These are phyloP conservation scores for Zaprionus kolodkinae DNA, from an alignment of 1,140 invertebrate species.

Conservation along the genomic window DNA sequence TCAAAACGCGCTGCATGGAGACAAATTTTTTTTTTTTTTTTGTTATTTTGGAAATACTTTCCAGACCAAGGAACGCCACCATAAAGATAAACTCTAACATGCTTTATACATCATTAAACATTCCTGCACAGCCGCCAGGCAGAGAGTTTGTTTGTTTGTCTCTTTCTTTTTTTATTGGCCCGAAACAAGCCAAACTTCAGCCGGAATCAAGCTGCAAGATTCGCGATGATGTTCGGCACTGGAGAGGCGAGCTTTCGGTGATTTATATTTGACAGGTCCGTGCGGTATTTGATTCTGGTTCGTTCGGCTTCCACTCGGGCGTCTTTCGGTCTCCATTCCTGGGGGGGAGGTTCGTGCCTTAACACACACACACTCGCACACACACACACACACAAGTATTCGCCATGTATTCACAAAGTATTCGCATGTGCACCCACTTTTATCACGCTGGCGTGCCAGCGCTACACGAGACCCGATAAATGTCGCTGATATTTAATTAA, in stretches of 20 bases:
- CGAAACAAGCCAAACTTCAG: slow-evolving; percentile 4
- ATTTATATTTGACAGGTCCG: slow-evolving; percentile 76
- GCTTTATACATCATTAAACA: slow-evolving; percentile 83
- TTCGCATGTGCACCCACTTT: slow-evolving; percentile 44
- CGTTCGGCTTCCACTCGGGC: slow-evolving; percentile 1
- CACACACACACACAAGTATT: neutral
- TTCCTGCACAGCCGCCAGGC: slow-evolving; percentile 77
- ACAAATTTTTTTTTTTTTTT: slow-evolving; percentile 58
- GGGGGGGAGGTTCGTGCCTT: slow-evolving; percentile 39
- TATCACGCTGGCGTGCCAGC: slow-evolving; percentile 74
- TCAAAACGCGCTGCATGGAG: slow-evolving; percentile 58
- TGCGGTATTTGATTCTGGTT: slow-evolving; percentile 48
- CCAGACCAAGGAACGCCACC: slow-evolving; percentile 65
- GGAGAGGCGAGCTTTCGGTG: slow-evolving; percentile 62
- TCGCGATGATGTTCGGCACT: slow-evolving; percentile 27
- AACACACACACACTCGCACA: too few species aligned
- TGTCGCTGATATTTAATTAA: slow-evolving; percentile 83
- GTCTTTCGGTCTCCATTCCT: slow-evolving; percentile 15
- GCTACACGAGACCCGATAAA: slow-evolving; percentile 80
- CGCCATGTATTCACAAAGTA: neutral
- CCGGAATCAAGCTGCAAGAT: slow-evolving; percentile 10
- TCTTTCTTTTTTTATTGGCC: slow-evolving; percentile 5
- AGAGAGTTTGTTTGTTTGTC: slow-evolving; percentile 56
- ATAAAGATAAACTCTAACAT: slow-evolving; percentile 83
- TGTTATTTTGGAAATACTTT: slow-evolving; percentile 66